Base-by-base conservation (phyloP, 2,797 vertebrate genomes). In the Siniperca undulata region DNA sequence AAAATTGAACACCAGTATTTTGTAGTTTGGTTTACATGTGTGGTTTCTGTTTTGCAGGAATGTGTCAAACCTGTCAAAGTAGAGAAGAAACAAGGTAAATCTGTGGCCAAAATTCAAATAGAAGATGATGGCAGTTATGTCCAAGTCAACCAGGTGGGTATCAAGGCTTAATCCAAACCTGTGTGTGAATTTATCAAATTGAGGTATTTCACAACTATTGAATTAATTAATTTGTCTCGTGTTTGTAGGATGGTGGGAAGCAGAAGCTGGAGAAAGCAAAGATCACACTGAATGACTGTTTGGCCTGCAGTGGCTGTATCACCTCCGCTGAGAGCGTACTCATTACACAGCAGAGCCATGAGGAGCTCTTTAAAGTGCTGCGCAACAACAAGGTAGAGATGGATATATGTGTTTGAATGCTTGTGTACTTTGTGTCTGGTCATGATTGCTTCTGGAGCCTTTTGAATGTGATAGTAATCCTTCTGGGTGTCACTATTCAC, bases 291-390 rank as follows among this genome's bases (percentile, higher is more conserved):
- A 97, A 99, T 0, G 98, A 99, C 93, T 99, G 99, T 69, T 91
- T 99, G 88, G 99, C 99, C 0, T 99, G 99, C 82, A 99, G 99
- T 4, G 99, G 99, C 88, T 99, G 99, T 46, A 96, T 99, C 83
- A 99, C 99, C 0, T 99, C 99, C 0, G 98, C 99, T 0, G 99
- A 99, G 90, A 99, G 97, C 0, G 94, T 99, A 36, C 93, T 99
- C 13, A 96, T 99, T 87, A 95, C 96, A 0, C 98, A 99, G 85
- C 99, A 99, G 94, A 99, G 99, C 91, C 97, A 98, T 0, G 95
- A 96, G 70, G 98, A 99, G 81, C 94, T 99, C 24, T 93, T 93
- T 86, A 97, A 93, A 80, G 93, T 97, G 48, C 95, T 99, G 11
- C 81, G 74, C 0, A 93, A 89, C 24, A 99, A 99, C 87, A 96